phyloP scores from a whole-genome alignment of 1,140 invertebrate species.

The Anagrus nilaparvatae region DNA sequence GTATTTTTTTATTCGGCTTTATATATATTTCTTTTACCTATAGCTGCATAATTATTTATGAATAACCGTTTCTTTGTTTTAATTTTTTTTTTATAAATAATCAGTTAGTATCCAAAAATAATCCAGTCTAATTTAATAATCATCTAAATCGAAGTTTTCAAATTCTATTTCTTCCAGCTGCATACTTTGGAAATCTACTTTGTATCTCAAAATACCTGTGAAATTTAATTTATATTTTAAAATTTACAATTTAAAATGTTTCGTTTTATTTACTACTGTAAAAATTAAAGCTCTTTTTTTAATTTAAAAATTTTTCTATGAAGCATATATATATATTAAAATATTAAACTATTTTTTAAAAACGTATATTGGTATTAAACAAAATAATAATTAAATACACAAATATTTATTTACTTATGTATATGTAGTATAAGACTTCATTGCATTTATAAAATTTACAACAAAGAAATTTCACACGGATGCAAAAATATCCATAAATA shows the following conservation, averaged over 20 bases:
- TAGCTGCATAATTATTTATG: conserved; percentile 11
- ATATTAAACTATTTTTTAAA: no score
- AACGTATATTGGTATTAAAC: no score
- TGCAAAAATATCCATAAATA: no score
- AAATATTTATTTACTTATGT: no score
- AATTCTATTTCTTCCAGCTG: conserved; percentile 79
- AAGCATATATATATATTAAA: no score
- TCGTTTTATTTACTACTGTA: neutral
- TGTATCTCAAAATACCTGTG: conserved; percentile 92
- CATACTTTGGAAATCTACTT: conserved; percentile 97
- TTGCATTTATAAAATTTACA: no score
- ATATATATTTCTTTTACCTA: conserved; percentile 6
- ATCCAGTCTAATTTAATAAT: conserved; percentile 59
- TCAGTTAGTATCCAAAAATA: conserved; percentile 14
- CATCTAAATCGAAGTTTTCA: conserved; percentile 84
- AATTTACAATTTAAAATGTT: conserved; percentile 8
- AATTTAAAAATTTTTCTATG: no score
- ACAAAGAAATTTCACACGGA: no score
- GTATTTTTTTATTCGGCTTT: conserved; percentile 6
- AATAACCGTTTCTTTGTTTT: conserved; percentile 12
- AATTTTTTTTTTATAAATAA: no score
- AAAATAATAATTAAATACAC: no score
- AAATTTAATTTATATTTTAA: conserved; percentile 26
- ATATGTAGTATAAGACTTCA: no score
- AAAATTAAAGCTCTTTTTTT: neutral